These are phyloP conservation scores for Anorthoa munda DNA, from an alignment of 2,888 invertebrate species.

Conservation along the genomic window DNA sequence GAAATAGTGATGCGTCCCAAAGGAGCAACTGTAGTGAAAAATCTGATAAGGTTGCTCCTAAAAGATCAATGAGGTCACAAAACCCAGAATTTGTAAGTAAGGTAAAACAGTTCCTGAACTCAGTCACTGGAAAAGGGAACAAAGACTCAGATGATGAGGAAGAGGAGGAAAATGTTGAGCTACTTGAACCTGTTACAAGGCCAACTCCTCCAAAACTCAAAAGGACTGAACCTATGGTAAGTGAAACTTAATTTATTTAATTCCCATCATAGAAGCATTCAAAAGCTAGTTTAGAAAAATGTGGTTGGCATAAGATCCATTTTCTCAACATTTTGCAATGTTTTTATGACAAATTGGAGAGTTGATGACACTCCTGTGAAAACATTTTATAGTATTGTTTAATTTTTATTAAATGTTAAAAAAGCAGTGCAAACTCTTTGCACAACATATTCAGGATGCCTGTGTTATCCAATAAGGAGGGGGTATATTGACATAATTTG, in stretches of 20 bases:
- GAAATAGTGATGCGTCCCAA: conserved; percentile 82
- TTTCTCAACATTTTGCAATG: conserved; percentile 1
- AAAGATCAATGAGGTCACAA: conserved; percentile 92
- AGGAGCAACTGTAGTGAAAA: conserved; percentile 84
- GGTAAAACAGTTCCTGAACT: conserved; percentile 91
- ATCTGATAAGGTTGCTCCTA: conserved; percentile 78
- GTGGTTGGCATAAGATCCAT: conserved; percentile 9
- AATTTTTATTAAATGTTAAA: conserved; percentile 1
- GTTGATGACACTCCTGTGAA: neutral
- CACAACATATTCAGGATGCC: conserved; percentile 19
- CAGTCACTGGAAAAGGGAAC: conserved; percentile 84
- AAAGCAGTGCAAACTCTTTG: conserved; percentile 45
- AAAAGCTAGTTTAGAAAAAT: neutral
- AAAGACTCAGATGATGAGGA: conserved; percentile 80
- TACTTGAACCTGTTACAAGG: conserved; percentile 49
- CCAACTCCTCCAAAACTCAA: conserved; percentile 72
- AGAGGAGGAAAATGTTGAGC: conserved; percentile 71
- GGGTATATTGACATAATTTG: conserved; percentile 52
- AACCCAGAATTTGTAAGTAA: conserved; percentile 92
- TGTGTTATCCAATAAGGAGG: conserved; percentile 35
- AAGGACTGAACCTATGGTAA: conserved; percentile 67
- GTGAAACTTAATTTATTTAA: conserved; percentile 45
- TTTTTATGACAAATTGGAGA: neutral
- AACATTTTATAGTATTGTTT: neutral
- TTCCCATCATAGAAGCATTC: conserved; percentile 2